Evolutionary conservation across 2,888 invertebrate species (phyloP), one percentile per base, ranked within the genome.

Genomic region (Coremacera marginata): DNA sequence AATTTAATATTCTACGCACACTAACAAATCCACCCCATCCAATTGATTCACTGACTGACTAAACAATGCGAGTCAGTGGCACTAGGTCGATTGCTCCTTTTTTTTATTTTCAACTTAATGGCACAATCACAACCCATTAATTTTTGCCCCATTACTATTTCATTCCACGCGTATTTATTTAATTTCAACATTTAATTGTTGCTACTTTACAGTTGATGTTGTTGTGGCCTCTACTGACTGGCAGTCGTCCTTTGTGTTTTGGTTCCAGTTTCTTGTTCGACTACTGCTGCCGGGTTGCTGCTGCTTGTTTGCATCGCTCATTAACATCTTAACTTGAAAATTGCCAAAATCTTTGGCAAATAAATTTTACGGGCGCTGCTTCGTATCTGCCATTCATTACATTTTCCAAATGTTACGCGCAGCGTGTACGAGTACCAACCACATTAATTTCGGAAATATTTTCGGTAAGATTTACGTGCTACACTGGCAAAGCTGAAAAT

Each of bases 321-420:
- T 44, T 52, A 19, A 37, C 37, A 62, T 37, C 49, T 25, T 19
- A 60, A 62, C 49, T 37, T 22, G 71, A 60, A 51, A 68, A 57
- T 71, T 44, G 37, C 19, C 71, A 44, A 57, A 44, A 63, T 63
- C 63, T 63, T 63, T 25, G 8, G 7, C 31, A 63, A 63, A 63
- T 63, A 63, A 63, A 63, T 31, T 55, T 22, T 11, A 44, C 55
- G 55, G 55, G 31, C 31, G 5, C 55, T 55, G 55, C 5, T 55
- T 19, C 55, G 55, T 5, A 55, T 55, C 55, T 44, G 44, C 44
- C 44, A 44, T 44, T 44, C 44, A 44, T 44, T 44, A 44, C 11
- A 44, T 14, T 44, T 11, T 44, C 44, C 44, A 44, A 44, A 44
- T 44, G 44, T 44, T 44, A 44, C 44, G 44, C 44, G 44, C 44